Base-by-base conservation (phyloP, 2,888 invertebrate genomes). In the Machimus rusticus region DNA sequence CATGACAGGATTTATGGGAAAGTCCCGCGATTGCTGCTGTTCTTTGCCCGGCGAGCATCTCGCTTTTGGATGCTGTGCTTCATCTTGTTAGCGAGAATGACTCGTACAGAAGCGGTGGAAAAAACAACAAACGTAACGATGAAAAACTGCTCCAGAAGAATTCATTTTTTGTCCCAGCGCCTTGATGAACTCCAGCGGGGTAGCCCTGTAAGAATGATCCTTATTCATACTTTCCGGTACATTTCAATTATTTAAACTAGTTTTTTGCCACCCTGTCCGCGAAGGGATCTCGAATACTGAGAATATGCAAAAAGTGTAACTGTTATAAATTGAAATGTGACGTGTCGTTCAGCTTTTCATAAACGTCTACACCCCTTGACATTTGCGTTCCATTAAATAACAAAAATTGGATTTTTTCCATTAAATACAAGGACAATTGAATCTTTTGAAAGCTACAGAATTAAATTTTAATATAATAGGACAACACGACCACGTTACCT, bases 161-260 rank as follows among this genome's bases (percentile, higher is more conserved):
- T 74, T 39, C 57, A 23, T 84, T 84, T 86, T 88, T 88, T 88
- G 77, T 57, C 16, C 43, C 23, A 79, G n/a, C 77, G 28, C 74
- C 66, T 81, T 81, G 23, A 79, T 77, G 81, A 78, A 78, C 55
- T 34, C 34, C 76, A 76, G 76, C 77, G 84, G 87, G 87, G 82
- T 87, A 79, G 46, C 16, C 8, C 81, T 81, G 86, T 87, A 74
- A 86, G 86, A 85, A 86, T n/a, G 76, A 88, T 87, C 87, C 88
- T 87, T 88, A 88, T 84, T 88, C 86, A 87, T 88, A 88, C 86
- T 88, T 88, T 85, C 79, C 88, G 86, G 88, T 85, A 88, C 88
- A 88, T 88, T 88, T 88, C 88, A 88, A 88, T 88, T 88, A 88
- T 88, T 87, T 78, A 88, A 88, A 88, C 88, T 86, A 88, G 87